Conservation (phyloP, 2,797 vertebrate genomes). For the Cyprinella venusta region DNA sequence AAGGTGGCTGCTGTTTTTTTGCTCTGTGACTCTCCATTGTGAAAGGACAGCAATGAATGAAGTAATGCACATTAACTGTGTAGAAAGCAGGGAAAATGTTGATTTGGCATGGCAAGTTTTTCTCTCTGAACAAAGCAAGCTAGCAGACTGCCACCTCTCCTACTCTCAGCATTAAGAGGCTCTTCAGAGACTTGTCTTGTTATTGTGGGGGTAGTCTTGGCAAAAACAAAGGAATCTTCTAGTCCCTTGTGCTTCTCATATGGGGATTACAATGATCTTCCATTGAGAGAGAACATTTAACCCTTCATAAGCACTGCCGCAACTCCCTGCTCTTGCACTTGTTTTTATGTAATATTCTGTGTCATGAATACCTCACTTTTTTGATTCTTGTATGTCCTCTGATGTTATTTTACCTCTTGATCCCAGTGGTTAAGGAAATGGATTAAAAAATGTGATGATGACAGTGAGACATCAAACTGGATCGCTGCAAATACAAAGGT, state of each 20-base stretch:
- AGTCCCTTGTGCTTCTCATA: constrained; percentile 50
- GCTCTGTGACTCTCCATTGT: not conserved
- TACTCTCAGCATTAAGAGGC: constrained; percentile 47
- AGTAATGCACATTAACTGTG: not conserved
- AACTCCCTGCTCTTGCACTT: not conserved
- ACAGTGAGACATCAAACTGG: constrained; percentile 99
- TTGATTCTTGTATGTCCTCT: constrained; percentile 14
- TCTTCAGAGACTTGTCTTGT: constrained; percentile 60
- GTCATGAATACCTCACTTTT: not conserved
- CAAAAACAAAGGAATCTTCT: constrained; percentile 58
- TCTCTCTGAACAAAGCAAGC: constrained; percentile 35
- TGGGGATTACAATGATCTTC: constrained; percentile 41
- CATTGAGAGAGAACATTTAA: constrained; percentile 47
- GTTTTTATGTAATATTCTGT: not conserved
- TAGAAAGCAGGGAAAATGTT: not conserved
- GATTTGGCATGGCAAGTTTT: constrained; percentile 9
- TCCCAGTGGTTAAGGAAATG: constrained; percentile 97
- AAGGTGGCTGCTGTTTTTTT: not conserved
- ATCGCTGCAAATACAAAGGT: constrained; percentile 99
- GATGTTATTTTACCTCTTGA: not conserved
- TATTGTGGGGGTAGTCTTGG: constrained; percentile 55
- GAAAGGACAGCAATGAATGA: not conserved
- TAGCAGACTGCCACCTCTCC: constrained; percentile 51
- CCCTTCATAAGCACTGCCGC: not conserved
- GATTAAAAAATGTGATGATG: constrained; percentile 99